Base-by-base conservation (phyloP, 2,797 vertebrate species). In the Phaenicophaeus curvirostris region DNA sequence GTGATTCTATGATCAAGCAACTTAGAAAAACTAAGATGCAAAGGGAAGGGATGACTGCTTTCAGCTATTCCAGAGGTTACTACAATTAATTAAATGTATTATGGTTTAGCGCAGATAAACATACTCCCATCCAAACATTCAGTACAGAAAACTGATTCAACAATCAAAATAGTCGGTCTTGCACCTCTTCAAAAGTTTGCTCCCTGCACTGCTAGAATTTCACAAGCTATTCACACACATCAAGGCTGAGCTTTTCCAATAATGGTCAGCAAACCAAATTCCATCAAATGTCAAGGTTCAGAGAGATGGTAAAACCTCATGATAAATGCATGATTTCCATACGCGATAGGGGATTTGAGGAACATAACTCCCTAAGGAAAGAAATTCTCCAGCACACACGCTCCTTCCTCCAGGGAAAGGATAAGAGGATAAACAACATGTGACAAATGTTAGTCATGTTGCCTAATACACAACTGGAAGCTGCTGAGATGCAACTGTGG, bases 341-440 rank as follows among this genome's bases (percentile, higher is more conserved):
- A 58, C 2, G 20, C 46, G 83, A 48, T 30, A 80, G 8, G 42
- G 69, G 82, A 96, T 89, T 66, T 89, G 69, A 79, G 33, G 88
- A 93, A 91, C 25, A 2, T 74, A 85, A 79, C 58, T 92, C 79
- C 89, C 81, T 15, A 75, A 71, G 87, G 89, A 92, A 92, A 89
- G 41, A 73, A 74, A 77, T 1, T 61, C 37, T 63, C 30, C 72
- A 85, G 71, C 37, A 87, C 30, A 62, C 62, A 71, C 0, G 0
- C 59, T 87, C 53, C 54, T 63, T 94, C 57, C 81, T 80, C 74
- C 42, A 37, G 67, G 53, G 78, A 78, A 24, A 20, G 65, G 59
- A 76, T 63, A 82, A 87, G 72, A 87, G 71, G 61, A 90, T 74
- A 96, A 95, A 95, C 91, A 95, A 87, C 59, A 69, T 18, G 57